A percentile compares a stretch with the other conserved stretches of the same genome.
Conservation (phyloP, 2,888 invertebrate genomes). For the Amitus sp. region DNA sequence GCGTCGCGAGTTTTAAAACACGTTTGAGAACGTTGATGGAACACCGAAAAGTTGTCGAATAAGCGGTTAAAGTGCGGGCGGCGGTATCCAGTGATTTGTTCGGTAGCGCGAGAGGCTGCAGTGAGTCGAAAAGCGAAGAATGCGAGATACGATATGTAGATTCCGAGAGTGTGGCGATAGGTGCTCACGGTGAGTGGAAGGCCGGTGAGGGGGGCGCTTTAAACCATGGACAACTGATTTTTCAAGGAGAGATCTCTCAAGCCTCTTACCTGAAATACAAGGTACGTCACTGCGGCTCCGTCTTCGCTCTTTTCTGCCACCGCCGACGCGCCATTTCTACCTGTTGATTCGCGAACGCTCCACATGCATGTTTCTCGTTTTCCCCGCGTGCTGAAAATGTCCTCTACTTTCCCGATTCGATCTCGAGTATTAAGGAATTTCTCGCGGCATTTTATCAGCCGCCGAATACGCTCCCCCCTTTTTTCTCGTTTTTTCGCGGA, state of each 20-base stretch:
- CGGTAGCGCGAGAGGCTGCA: no score
- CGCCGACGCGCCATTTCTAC: not conserved
- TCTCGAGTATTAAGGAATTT: no score
- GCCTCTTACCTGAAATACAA: slow-evolving; percentile 38
- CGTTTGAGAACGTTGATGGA: no score
- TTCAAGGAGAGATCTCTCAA: slow-evolving; percentile 36
- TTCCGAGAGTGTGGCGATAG: slow-evolving; percentile 11
- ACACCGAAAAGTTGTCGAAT: no score
- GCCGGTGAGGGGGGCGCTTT: slow-evolving; percentile 9
- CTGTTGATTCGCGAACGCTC: not conserved
- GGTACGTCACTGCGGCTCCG: slow-evolving; percentile 17
- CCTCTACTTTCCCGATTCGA: no score
- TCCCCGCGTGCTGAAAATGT: not conserved
- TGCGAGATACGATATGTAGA: slow-evolving; percentile 8
- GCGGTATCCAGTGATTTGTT: no score
- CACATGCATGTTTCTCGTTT: not conserved
- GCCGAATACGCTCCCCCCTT: no score
- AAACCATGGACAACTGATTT: slow-evolving; percentile 28
- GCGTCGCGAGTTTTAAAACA: no score
- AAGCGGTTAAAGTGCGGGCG: no score
- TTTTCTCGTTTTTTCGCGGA: no score
- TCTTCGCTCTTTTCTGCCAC: not conserved
- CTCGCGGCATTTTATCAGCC: no score
- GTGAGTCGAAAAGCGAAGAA: no score
- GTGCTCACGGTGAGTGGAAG: slow-evolving; percentile 15